A percentile compares a stretch with the other conserved stretches of the same genome.
phyloP scores from a whole-genome alignment of 2,888 invertebrate genomes.

The Papilio demoleus region DNA sequence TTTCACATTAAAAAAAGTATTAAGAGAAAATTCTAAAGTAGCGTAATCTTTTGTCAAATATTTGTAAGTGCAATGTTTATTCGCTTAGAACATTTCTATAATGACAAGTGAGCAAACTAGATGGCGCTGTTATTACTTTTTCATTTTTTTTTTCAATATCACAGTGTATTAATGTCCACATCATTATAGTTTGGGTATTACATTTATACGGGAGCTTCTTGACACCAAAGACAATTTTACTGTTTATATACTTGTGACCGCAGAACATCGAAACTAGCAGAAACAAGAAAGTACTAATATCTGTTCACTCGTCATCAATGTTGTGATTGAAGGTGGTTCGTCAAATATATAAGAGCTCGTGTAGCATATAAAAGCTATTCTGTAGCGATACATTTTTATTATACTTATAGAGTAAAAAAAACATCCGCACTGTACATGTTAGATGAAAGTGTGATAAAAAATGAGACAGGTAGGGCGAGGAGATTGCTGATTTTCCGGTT shows the following conservation, averaged over 20 bases:
- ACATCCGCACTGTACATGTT: slow-evolving; percentile 38
- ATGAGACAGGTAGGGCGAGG: slow-evolving; percentile 57
- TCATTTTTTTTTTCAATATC: too few relatives aligned
- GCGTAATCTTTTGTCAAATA: not conserved
- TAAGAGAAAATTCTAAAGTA: not conserved
- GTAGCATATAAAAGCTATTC: too few relatives aligned
- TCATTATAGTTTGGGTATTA: too few relatives aligned
- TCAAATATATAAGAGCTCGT: too few relatives aligned
- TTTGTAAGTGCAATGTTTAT: not conserved
- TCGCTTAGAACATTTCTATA: not conserved
- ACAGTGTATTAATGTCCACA: too few relatives aligned
- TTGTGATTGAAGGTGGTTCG: too few relatives aligned
- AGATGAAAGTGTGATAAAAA: slow-evolving; percentile 49
- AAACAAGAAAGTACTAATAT: too few relatives aligned
- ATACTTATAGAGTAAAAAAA: not conserved
- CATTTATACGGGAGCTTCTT: too few relatives aligned
- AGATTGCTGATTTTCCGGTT: slow-evolving; percentile 81
- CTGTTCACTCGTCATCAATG: too few relatives aligned
- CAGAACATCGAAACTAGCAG: too few relatives aligned
- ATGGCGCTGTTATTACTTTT: not conserved
- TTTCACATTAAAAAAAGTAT: not conserved
- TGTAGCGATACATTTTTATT: not conserved
- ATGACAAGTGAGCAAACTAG: not conserved
- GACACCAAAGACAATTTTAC: too few relatives aligned
- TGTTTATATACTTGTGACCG: too few relatives aligned